Conservation (phyloP, 2,113 vertebrate species). For the Cheirogaleus medius region DNA sequence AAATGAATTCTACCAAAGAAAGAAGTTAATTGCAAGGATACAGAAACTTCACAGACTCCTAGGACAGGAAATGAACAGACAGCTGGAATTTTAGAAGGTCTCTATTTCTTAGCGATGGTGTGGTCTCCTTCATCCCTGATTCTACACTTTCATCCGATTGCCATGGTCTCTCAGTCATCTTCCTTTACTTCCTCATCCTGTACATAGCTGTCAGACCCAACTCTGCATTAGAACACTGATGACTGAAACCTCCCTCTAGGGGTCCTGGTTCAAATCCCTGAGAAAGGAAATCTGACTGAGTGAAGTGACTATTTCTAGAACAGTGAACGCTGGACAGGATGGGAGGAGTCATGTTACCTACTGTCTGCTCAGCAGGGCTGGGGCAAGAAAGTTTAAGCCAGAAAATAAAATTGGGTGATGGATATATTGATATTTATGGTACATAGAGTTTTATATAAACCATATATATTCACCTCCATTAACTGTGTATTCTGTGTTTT, state of each 20-base stretch:
- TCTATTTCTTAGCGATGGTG: not conserved
- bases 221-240: not conserved
- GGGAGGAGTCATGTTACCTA: not conserved
- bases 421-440: not conserved
- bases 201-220: not conserved
- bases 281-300: not conserved
- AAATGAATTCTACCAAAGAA: not conserved
- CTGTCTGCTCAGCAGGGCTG: not conserved
- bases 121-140: not conserved
- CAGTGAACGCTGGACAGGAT: not conserved
- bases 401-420: not conserved
- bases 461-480: not conserved
- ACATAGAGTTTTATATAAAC: not conserved
- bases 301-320: not conserved
- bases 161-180: not conserved
- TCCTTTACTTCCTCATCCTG: not conserved
- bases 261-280: not conserved
- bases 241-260: not conserved
- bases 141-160: not conserved
- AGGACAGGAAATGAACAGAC: not conserved
- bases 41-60: not conserved
- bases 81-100: not conserved
- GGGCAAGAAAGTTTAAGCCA: not conserved
- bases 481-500: not conserved
- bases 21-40: constrained; percentile 18